Evolutionary conservation across 2,888 invertebrate species (phyloP), one percentile per base, ranked within the genome.

Genomic region (Hypselothyrea guttata): DNA sequence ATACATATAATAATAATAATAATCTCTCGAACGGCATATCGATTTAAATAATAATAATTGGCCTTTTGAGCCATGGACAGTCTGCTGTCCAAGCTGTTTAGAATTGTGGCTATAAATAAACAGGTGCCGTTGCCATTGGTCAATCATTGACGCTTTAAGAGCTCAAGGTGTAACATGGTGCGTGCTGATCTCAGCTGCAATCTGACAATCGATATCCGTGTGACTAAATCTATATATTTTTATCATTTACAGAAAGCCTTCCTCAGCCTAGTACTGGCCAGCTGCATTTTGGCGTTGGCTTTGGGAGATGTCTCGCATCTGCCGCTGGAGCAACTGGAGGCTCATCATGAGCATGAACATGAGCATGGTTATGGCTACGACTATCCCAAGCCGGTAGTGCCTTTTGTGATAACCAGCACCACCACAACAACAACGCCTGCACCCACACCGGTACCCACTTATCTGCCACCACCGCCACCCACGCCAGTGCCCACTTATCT

Each of bases 1-100:
- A 35, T 59, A 44, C 30, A 53, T 61, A 52, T 44, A 35, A 18
- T 16, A 33, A 40, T 16, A 60, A 46, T 60, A 62, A 66, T 54
- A 55, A 67, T 68, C 49, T 48, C n/a, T 55, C 18, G 31, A 44
- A 55, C 49, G 34, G 41, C 54, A 51, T 40, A 75, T 74, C 73
- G 79, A 82, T 82, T 84, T 82, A 84, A 82, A 82, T 82, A 83
- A 83, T 82, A 82, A 82, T 83, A 76, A 79, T 79, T 83, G 79
- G 79, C 79, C 77, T 83, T 76, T 68, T 71, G 45, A 70, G 71
- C 75, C 82, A 84, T 55, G 79, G 72, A 82, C 75, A 60, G 34
- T 55, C 44, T 38, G 2, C 37, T n/a, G 4, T 5, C 16, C 51
- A 58, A 58, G 44, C 59, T 53, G 63, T 77, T 70, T 75, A 75